phyloP scores from a whole-genome alignment of 2,113 vertebrate genomes.

The Capreolus pygargus region DNA sequence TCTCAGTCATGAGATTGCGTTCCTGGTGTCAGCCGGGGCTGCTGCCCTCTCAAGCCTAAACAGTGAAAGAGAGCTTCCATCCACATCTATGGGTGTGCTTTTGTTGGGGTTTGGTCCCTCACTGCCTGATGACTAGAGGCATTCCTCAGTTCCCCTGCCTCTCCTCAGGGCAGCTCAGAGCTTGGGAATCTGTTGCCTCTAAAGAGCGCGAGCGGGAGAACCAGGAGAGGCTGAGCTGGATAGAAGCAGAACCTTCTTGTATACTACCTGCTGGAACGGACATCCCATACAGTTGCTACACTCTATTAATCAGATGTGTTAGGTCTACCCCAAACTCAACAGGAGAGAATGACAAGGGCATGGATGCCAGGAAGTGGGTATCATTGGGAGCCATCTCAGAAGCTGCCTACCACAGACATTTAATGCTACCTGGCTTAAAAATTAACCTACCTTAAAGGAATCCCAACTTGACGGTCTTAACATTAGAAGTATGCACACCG shows the following conservation, averaged over 20 bases:
- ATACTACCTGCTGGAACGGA: not conserved
- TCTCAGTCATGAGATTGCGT: not conserved
- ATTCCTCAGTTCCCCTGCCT: not conserved
- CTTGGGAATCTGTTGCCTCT: not conserved
- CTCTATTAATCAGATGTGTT: not conserved
- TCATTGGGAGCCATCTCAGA: not conserved
- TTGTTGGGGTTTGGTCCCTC: not conserved
- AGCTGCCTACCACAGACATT: conserved; percentile 2
- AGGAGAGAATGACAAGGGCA: not conserved
- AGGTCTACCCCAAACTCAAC: not conserved
- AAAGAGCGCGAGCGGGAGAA: not conserved
- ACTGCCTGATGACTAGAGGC: not conserved
- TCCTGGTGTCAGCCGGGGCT: not conserved
- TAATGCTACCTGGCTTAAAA: conserved; percentile 3
- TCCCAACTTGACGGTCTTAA: not conserved
- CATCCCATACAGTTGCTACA: not conserved
- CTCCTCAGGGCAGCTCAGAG: not conserved
- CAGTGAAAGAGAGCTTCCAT: not conserved
- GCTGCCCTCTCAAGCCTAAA: not conserved
- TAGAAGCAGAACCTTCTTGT: not conserved
- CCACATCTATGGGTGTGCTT: not conserved
- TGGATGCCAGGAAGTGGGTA: not conserved
- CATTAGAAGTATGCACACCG: not conserved
- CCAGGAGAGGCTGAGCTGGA: not conserved
- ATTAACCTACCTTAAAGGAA: conserved; percentile 4